Conservation (phyloP, 1,140 invertebrate species). For the Hypothenemus hampei region DNA sequence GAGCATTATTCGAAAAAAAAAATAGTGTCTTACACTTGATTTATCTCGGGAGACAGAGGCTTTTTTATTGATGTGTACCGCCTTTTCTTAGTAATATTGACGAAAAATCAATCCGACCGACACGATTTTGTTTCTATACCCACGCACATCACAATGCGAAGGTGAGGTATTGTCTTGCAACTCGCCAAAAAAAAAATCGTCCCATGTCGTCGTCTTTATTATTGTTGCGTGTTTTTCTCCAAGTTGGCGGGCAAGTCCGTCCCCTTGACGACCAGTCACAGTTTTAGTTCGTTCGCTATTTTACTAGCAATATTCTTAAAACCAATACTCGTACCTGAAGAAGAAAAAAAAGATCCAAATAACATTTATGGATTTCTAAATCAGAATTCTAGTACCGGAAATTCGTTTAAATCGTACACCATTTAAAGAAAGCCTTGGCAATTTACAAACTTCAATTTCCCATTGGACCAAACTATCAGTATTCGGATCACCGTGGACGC, state of each 20-base stretch:
- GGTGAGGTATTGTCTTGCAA: neutral
- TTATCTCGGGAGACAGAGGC: constrained; percentile 23
- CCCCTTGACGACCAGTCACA: constrained; percentile 76
- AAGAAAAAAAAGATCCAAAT: neutral
- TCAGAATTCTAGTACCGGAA: constrained; percentile 56
- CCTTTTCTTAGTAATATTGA: neutral
- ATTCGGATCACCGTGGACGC: constrained; percentile 97
- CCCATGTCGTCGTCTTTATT: constrained; percentile 14
- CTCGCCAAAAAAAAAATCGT: constrained; percentile 1
- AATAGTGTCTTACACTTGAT: constrained; percentile 5
- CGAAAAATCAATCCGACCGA: neutral
- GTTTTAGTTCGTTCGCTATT: constrained; percentile 99
- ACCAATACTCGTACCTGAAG: constrained; percentile 92
- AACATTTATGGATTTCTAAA: no score
- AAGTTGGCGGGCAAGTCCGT: constrained; percentile 36
- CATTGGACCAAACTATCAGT: constrained; percentile 98
- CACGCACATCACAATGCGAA: neutral
- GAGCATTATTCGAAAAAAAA: constrained; percentile 31
- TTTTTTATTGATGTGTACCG: neutral
- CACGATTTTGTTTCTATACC: neutral
- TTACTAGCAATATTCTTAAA: constrained; percentile 99
- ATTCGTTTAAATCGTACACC: constrained; percentile 99
- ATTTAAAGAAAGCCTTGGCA: constrained; percentile 95
- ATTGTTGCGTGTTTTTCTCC: constrained; percentile 27
- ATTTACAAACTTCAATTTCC: constrained; percentile 99